Evolutionary conservation across 2,888 invertebrate genomes (phyloP).

Genomic region (Exephanes ischioxanthus): DNA sequence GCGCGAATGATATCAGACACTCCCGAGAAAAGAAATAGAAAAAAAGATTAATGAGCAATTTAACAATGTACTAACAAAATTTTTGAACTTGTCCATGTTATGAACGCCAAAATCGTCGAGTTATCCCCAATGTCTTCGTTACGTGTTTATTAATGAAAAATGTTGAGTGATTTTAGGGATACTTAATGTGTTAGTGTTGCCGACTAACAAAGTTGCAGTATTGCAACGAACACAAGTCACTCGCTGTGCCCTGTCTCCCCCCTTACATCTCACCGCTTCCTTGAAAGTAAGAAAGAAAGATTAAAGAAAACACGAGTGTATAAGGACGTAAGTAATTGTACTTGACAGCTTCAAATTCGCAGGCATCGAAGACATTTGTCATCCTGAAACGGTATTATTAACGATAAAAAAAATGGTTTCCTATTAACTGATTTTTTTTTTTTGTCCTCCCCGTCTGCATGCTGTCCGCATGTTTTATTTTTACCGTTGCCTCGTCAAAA

Average conservation of each 20-base stretch:
- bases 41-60: too few species aligned
- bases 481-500: neutral
- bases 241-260: conserved; percentile 81
- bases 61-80: neutral
- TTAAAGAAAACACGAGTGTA: conserved; percentile 12
- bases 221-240: conserved; percentile 83
- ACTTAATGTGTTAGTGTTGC: conserved; percentile 83
- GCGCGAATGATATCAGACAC: neutral
- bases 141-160: conserved; percentile 80
- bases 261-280: conserved; percentile 61
- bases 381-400: conserved; percentile 4
- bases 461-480: conserved; percentile 10
- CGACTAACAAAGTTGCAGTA: conserved; percentile 83
- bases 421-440: conserved; percentile 13
- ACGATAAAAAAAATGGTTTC: conserved; percentile 15
- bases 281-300: conserved; percentile 48
- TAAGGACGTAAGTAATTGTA: conserved; percentile 66
- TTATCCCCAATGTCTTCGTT: conserved; percentile 72
- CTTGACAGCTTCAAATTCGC: conserved; percentile 63
- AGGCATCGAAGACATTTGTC: conserved; percentile 19
- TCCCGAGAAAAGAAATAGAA: too few species aligned
- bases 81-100: neutral
- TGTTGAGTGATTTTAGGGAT: conserved; percentile 84
- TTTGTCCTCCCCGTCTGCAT: neutral
- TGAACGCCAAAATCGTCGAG: conserved; percentile 41